Evolutionary conservation across 1,140 invertebrate genomes (phyloP).

Genomic region (Papilio polytes): DNA sequence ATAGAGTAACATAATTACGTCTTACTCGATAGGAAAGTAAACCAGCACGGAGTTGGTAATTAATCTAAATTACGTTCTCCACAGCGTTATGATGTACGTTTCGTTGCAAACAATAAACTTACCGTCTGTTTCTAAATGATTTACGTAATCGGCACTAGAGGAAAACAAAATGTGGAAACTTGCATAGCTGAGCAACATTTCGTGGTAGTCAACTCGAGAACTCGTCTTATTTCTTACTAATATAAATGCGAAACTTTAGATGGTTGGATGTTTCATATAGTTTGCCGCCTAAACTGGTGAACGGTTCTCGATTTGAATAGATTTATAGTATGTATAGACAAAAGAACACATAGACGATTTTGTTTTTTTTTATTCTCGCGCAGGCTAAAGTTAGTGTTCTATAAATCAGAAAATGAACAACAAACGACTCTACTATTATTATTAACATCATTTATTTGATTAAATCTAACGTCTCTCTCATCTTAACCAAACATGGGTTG

Average conservation of each 20-base stretch:
- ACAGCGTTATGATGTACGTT: background rate
- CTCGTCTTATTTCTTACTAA: background rate
- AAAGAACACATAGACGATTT: no score
- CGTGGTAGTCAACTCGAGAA: background rate
- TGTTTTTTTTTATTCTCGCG: no score
- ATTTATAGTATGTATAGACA: background rate
- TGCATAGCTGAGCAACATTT: background rate
- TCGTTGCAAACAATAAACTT: background rate
- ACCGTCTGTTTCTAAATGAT: conserved; percentile 6
- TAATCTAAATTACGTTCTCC: conserved; percentile 29
- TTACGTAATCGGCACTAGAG: conserved; percentile 22
- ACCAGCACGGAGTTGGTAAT: conserved; percentile 16
- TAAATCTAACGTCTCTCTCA: no score
- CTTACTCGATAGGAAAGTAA: conserved; percentile 27
- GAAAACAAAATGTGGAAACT: conserved; percentile 19
- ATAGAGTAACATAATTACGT: conserved; percentile 1
- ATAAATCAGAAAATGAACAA: no score
- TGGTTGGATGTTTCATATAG: no score
- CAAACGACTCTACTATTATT: no score
- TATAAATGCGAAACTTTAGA: no score
- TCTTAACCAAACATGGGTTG: no score
- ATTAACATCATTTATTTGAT: no score
- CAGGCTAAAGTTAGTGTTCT: no score
- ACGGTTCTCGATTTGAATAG: no score
- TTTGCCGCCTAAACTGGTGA: no score